Evolutionary conservation across 2,888 invertebrate genomes (phyloP), one percentile per base, ranked within the genome.

Genomic region (Melieria omissa): DNA sequence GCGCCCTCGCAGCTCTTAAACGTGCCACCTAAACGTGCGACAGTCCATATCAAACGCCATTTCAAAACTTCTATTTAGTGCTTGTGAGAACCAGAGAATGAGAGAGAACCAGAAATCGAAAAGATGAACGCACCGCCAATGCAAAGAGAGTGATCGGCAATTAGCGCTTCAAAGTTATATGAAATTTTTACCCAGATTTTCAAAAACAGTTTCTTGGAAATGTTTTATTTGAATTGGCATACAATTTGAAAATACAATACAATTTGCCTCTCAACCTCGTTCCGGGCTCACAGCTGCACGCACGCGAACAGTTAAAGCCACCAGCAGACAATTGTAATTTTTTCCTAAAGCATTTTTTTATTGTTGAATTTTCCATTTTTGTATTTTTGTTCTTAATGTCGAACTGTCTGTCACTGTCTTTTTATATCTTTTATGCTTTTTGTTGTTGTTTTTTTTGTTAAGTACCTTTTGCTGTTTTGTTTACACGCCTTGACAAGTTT

Each of bases 1-100:
- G 55, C 65, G 29, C 3, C 29, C n/a, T 45, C 52, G 57, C 16
- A 55, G 47, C 42, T 4, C 52, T 44, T 46, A 65, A 62, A 65
- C 52, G 54, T 64, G 52, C 58, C 46, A 70, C 70, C 44, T 45
- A 45, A 55, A 67, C 62, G 65, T 60, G 70, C 57, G 46, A 69
- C 29, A 62, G 52, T 64, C 65, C 67, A 70, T 65, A 41, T 58
- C 10, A 49, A 70, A 16, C 64, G 65, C 57, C 49, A 70, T 14
- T 58, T 57, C 16, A 46, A 58, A 55, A 46, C n/a, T 55, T 58
- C 41, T 62, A 42, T 57, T 57, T 16, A 54, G 57, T 45, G 41
- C 14, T 52, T 46, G 8, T 54, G 29, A 46, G n/a, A 16, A 47
- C 14, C n/a, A 44, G 47, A 46, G 47, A 41, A 49, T 10, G 14